These are phyloP conservation scores for Atopsyche davidsoni DNA, from an alignment of 1,140 invertebrate genomes.

Conservation along the genomic window DNA sequence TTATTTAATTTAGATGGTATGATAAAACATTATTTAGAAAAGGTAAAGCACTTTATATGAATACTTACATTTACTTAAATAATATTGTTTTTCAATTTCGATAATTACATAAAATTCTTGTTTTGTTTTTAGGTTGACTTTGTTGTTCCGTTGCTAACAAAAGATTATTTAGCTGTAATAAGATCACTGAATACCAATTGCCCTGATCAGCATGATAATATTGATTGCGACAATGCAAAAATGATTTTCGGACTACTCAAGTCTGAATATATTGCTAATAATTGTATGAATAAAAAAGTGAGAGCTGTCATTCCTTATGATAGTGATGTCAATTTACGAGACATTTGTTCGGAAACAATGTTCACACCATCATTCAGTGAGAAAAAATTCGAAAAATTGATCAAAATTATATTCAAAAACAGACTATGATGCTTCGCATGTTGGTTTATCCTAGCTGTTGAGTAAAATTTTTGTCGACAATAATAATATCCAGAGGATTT, in stretches of 20 bases:
- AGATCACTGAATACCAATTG: slow-evolving; percentile 34
- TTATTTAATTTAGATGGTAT: slow-evolving; percentile 45
- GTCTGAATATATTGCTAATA: slow-evolving; percentile 42
- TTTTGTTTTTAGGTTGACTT: slow-evolving; percentile 40
- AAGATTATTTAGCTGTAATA: slow-evolving; percentile 43
- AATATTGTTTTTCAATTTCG: slow-evolving; percentile 4
- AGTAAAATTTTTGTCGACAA: too few species aligned
- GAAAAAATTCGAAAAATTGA: too few species aligned
- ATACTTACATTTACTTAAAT: not conserved
- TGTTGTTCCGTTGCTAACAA: slow-evolving; percentile 43
- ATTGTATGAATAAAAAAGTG: slow-evolving; percentile 45
- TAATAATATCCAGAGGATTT: too few species aligned
- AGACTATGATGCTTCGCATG: too few species aligned
- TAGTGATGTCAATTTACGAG: too few species aligned
- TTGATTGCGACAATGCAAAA: slow-evolving; percentile 45
- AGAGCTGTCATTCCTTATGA: slow-evolving; percentile 41
- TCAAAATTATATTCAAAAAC: too few species aligned
- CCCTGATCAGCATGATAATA: slow-evolving; percentile 40
- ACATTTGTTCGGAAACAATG: too few species aligned
- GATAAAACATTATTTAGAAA: slow-evolving; percentile 47
- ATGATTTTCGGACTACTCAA: slow-evolving; percentile 46
- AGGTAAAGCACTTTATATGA: slow-evolving; percentile 33
- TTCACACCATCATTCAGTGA: too few species aligned
- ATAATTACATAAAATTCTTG: slow-evolving; percentile 4
- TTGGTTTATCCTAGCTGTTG: too few species aligned